These are phyloP conservation scores for Mastomys coucha DNA, from an alignment of 2,113 vertebrate species.

Conservation along the genomic window DNA sequence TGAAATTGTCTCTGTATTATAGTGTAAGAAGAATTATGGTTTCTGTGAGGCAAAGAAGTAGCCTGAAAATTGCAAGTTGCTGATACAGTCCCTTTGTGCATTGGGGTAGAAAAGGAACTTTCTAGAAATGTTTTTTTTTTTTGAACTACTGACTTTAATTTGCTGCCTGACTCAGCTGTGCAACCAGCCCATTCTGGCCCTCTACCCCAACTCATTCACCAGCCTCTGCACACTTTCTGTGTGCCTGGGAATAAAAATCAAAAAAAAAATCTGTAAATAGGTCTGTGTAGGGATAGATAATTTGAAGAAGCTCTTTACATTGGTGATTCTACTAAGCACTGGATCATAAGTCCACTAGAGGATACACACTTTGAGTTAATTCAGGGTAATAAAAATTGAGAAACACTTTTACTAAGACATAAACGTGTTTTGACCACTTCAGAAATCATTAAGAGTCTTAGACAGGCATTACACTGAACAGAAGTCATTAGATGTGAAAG, in stretches of 20 bases:
- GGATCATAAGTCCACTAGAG: not conserved
- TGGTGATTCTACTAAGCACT: not conserved
- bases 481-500: not conserved
- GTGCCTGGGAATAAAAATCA: not conserved
- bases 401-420: not conserved
- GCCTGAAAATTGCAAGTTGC: not conserved
- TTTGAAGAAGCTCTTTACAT: not conserved
- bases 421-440: not conserved
- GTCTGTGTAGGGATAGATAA: not conserved
- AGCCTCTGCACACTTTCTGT: not conserved
- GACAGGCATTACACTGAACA: not conserved
- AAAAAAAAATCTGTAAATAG: not conserved
- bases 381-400: not conserved
- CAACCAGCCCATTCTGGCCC: not conserved
- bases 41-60: not conserved
- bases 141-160: conserved; percentile 43
- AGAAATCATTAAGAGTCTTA: not conserved
- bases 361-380: not conserved
- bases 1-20: not conserved
- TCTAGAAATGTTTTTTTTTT: not conserved
- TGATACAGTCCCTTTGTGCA: not conserved
- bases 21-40: not conserved
- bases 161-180: not conserved
- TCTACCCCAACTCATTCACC: not conserved
- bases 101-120: not conserved